Percentiles rank a stretch among this genome's conserved stretches.
Conservation (phyloP, 2,888 invertebrate genomes). For the Arctia plantaginis region DNA sequence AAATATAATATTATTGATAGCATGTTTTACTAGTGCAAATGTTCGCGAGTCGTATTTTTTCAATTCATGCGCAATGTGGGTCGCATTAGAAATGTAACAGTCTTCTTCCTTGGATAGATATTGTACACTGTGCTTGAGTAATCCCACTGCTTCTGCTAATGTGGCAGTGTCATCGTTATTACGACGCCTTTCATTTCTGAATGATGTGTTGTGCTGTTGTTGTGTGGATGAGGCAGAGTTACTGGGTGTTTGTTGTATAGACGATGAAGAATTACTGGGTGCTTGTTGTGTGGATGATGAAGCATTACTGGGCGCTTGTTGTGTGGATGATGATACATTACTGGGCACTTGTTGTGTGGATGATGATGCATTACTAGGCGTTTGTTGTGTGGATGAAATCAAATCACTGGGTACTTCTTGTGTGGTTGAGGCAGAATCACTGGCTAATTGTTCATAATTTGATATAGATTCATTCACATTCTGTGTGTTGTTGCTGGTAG, state of each 20-base stretch:
- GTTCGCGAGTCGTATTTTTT: conserved; percentile 36
- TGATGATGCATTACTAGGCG: no score
- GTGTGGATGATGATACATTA: no score
- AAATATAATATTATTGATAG: conserved; percentile 40
- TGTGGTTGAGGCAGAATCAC: conserved; percentile 28
- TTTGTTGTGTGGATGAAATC: conserved; percentile 36
- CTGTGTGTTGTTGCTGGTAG: conserved; percentile 19
- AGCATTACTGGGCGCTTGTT: no score
- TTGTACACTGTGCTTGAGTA: conserved; percentile 42
- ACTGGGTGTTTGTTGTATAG: no score
- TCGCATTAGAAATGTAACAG: conserved; percentile 37
- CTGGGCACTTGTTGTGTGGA: no score
- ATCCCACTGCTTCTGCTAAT: conserved; percentile 36
- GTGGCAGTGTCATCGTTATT: conserved; percentile 34
- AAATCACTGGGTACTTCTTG: conserved; percentile 33
- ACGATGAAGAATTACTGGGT: no score
- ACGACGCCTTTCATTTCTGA: conserved; percentile 36
- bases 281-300: no score
- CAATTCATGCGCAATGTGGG: conserved; percentile 38
- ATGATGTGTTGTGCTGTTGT: conserved; percentile 35
- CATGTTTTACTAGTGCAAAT: conserved; percentile 33
- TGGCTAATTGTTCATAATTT: conserved; percentile 24
- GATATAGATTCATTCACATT: conserved; percentile 22
- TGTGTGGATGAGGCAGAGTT: conserved; percentile 34
- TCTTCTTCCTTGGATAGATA: conserved; percentile 41